phyloP scores from a whole-genome alignment of 2,888 invertebrate species.

The Pelosia muscerda region DNA sequence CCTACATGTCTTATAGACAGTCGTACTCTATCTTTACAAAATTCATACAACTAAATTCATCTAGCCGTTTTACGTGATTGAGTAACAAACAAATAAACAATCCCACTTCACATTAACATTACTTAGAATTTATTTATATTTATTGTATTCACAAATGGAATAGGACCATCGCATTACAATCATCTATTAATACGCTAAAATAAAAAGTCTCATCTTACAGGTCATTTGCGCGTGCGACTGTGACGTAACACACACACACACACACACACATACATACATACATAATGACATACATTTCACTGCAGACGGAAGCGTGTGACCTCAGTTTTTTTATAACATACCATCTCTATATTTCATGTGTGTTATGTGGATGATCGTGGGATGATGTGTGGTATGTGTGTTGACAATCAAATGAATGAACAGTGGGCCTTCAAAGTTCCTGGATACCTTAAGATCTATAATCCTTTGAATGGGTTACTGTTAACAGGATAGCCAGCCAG shows the following conservation, averaged over 20 bases:
- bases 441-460: too few species aligned
- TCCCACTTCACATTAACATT: neutral
- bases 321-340: conserved; percentile 31
- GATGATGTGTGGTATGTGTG: neutral
- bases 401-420: neutral
- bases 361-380: conserved; percentile 8
- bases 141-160: neutral
- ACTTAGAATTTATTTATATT: neutral
- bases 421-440: too few species aligned
- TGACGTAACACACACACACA: conserved; percentile 26
- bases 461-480: too few species aligned
- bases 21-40: too few species aligned
- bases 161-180: neutral
- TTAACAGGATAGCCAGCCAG: too few species aligned
- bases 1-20: too few species aligned
- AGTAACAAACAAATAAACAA: too few species aligned
- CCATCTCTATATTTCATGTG: neutral
- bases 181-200: neutral
- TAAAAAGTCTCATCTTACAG: conserved; percentile 9
- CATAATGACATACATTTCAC: conserved; percentile 20
- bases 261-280: conserved; percentile 14
- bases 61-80: too few species aligned
- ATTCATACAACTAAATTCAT: too few species aligned
- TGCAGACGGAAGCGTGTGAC: conserved; percentile 39
- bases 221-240: conserved; percentile 19